Conservation (phyloP, 2,113 vertebrate genomes). For the Hippocampus zosterae region DNA sequence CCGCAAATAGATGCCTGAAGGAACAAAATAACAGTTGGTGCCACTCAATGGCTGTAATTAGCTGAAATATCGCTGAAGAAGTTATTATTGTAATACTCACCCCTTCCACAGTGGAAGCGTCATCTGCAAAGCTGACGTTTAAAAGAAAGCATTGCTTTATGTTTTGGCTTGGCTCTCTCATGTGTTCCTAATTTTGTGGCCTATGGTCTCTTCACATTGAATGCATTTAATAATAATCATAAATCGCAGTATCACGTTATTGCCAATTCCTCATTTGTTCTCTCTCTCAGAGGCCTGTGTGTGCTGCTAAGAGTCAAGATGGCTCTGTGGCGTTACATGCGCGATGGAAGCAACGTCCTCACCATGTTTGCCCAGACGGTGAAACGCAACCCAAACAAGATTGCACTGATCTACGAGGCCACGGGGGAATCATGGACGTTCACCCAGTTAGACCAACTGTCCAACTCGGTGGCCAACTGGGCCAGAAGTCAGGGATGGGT, state of each 20-base stretch:
- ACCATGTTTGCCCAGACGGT: conserved; percentile 77
- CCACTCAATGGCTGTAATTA: not conserved
- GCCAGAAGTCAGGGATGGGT: conserved; percentile 74
- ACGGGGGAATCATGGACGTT: conserved; percentile 82
- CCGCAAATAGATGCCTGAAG: not conserved
- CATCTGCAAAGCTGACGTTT: not conserved
- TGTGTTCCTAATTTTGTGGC: too few relatives aligned
- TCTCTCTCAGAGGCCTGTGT: conserved; percentile 74
- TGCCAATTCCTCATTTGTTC: not conserved
- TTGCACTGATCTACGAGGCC: conserved; percentile 81
- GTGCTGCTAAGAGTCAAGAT: conserved; percentile 82
- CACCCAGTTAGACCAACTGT: conserved; percentile 74
- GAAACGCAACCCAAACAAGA: conserved; percentile 72
- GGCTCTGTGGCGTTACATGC: conserved; percentile 73
- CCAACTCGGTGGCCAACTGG: conserved; percentile 77
- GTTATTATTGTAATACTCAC: not conserved
- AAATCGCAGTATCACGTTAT: not conserved
- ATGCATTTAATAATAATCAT: not conserved
- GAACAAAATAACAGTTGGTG: not conserved
- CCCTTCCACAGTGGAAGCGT: not conserved
- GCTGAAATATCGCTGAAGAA: not conserved
- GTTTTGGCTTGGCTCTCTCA: too few relatives aligned
- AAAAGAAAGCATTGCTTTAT: not conserved
- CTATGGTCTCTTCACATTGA: too few relatives aligned
- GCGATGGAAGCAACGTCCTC: conserved; percentile 71